Base-by-base conservation (phyloP, 2,888 invertebrate species). In the Tetrapedia diversipes region DNA sequence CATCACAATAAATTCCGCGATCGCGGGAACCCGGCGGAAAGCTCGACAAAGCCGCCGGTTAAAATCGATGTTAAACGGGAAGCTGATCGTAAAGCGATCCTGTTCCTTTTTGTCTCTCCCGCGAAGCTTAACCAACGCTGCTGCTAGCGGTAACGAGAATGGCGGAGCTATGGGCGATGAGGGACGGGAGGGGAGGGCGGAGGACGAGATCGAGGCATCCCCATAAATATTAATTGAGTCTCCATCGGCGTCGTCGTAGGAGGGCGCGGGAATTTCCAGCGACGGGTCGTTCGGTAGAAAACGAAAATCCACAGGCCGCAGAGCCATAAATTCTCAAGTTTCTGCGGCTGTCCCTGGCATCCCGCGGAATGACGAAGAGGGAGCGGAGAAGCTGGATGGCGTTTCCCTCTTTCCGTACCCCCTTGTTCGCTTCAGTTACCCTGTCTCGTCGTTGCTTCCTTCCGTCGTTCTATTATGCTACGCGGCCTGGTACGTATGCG, bases 301-400 rank as follows among this genome's bases (percentile, higher is more conserved):
- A 87, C 80, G 86, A 87, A 86, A 86, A 86, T 85, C 82, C 86
- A 76, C 82, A 80, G 80, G 84, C 85, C 84, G 79, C 86, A 81
- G 75, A 60, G 73, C 84, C 82, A 87, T 89, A 89, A 89, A 89
- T 89, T 86, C 85, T 68, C 85, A 89, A 88, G 88, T 89, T 89
- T 88, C 87, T 87, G 86, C 84, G 84, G 87, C 86, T 88, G 87
- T 88, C 87, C 81, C 81, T 72, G 78, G 81, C 82, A 85, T 85
- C 81, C 81, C 80, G 65, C 80, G 74, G 74, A 70, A 81, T 84
- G 84, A 84, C 84, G 77, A 80, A 78, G 80, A 73, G 82, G 51
- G 73, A 68, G 53, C 49, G 63, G 69, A 74, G 51, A 51, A 63
- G 60, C 66, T 78, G 79, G 65, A 39, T 64, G 51, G 51, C 51